phyloP scores from a whole-genome alignment of 2,113 vertebrate genomes.

The Tricholaema leucomelas region DNA sequence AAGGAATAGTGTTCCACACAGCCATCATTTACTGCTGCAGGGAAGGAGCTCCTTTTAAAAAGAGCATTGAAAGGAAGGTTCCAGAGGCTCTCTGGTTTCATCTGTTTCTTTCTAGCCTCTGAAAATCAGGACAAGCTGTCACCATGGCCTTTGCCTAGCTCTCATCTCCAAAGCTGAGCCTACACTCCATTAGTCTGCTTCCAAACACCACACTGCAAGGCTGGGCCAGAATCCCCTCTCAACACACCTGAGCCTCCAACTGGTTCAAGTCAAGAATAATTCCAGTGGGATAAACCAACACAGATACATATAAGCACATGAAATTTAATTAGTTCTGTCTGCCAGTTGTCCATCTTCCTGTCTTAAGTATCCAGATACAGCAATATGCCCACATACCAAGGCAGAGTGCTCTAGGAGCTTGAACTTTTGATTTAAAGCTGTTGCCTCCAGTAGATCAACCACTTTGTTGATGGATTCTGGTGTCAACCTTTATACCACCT shows the following conservation, averaged over 20 bases:
- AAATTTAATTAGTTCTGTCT: not conserved
- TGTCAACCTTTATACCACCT: not conserved
- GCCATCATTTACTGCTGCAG: not conserved
- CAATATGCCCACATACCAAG: not conserved
- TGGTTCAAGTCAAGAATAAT: not conserved
- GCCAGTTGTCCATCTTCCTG: not conserved
- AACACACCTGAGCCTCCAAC: not conserved
- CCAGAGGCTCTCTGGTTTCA: not conserved
- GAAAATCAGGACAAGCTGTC: not conserved
- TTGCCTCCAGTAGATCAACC: not conserved
- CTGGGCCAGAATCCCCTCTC: not conserved
- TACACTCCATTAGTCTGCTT: not conserved
- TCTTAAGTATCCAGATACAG: not conserved
- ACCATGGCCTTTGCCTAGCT: not conserved
- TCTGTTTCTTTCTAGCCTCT: not conserved
- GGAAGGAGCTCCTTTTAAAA: not conserved
- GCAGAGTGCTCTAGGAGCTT: not conserved
- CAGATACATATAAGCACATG: not conserved
- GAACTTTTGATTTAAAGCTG: not conserved
- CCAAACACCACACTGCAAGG: no score
- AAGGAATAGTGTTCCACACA: not conserved
- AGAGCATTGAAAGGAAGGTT: not conserved
- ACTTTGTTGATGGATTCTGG: constrained; percentile 1
- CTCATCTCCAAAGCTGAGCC: not conserved
- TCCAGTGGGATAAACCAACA: not conserved